Percentiles rank a stretch among this genome's conserved stretches.
phyloP scores from a whole-genome alignment of 2,797 vertebrate genomes.

The Telmatherina bonti region DNA sequence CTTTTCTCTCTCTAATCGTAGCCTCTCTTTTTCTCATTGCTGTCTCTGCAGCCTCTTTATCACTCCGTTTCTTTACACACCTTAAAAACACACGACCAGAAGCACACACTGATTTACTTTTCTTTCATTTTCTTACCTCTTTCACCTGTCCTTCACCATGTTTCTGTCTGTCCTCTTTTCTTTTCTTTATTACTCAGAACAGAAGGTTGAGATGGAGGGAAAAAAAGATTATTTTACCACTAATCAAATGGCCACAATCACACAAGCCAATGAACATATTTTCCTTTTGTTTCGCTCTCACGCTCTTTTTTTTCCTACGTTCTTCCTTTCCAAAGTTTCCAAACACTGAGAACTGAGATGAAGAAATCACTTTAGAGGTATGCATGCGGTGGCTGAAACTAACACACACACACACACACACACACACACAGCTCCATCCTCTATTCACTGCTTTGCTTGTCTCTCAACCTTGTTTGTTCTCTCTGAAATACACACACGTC shows the following conservation, averaged over 20 bases:
- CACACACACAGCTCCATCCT: too few species aligned
- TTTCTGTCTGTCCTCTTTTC: too few species aligned
- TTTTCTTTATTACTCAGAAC: slow-evolving; percentile 20
- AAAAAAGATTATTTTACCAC: slow-evolving; percentile 50
- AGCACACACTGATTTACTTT: slow-evolving; percentile 14
- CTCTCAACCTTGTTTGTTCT: slow-evolving; percentile 31
- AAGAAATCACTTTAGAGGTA: slow-evolving; percentile 35
- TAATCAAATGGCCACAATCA: slow-evolving; percentile 56
- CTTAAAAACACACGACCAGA: slow-evolving; percentile 27
- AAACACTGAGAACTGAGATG: slow-evolving; percentile 39
- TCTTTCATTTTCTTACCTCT: slow-evolving; percentile 12
- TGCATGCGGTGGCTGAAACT: slow-evolving; percentile 17
- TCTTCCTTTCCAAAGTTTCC: slow-evolving; percentile 24
- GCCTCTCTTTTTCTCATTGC: slow-evolving; percentile 61
- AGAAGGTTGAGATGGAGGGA: slow-evolving; percentile 29
- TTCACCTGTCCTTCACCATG: slow-evolving; percentile 3
- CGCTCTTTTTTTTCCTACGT: not conserved
- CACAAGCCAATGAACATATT: slow-evolving; percentile 52
- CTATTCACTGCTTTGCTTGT: slow-evolving; percentile 2
- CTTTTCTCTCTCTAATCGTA: slow-evolving; percentile 53
- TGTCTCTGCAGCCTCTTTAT: slow-evolving; percentile 59
- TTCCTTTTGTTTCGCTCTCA: slow-evolving; percentile 33
- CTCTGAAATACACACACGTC: slow-evolving; percentile 5
- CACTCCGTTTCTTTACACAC: slow-evolving; percentile 47
- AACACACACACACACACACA: not conserved